These are phyloP conservation scores for Psephotus haematonotus DNA, from an alignment of 2,113 vertebrate species.

Conservation along the genomic window DNA sequence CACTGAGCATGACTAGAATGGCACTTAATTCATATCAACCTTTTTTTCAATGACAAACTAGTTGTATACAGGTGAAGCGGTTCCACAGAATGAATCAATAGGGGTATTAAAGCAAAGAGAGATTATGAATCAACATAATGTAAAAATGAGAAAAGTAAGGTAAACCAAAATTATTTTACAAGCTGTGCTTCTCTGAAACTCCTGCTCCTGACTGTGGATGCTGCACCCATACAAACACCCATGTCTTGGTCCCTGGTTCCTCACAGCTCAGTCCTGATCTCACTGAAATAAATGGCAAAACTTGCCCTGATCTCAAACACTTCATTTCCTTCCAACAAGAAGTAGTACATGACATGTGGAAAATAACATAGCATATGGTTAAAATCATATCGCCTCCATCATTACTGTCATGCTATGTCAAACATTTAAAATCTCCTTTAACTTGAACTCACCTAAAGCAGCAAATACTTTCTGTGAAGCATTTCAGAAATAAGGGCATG, in stretches of 20 bases:
- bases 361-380: not conserved
- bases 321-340: not conserved
- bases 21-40: not conserved
- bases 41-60: not conserved
- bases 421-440: not conserved
- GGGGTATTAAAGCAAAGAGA: not conserved
- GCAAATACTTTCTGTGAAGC: not conserved
- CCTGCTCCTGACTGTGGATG: not conserved
- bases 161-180: not conserved
- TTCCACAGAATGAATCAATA: not conserved
- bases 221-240: not conserved
- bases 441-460: not conserved
- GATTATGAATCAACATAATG: not conserved
- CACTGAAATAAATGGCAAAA: not conserved
- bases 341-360: not conserved
- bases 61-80: not conserved
- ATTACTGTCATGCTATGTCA: not conserved
- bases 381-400: not conserved
- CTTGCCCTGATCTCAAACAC: not conserved
- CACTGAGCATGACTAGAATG: not conserved
- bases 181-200: not conserved
- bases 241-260: not conserved
- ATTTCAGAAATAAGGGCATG: not conserved
- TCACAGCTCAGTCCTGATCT: not conserved
- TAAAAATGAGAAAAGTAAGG: not conserved